Conservation (phyloP, 2,113 vertebrate species). For the Haplochromis vanheusdeni region DNA sequence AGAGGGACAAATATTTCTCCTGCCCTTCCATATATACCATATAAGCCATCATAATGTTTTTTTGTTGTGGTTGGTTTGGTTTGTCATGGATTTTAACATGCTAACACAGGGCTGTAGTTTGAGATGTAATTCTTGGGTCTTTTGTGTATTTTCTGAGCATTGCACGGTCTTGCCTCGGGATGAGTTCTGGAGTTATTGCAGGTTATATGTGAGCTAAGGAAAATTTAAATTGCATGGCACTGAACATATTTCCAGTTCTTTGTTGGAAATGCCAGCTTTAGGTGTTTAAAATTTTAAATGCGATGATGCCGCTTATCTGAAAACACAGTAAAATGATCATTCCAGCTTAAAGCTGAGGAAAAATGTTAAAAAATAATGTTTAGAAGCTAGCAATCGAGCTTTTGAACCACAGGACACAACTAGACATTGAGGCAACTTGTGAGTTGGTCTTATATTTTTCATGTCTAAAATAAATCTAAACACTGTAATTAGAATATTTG, state of each 20-base stretch:
- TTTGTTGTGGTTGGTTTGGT: background rate
- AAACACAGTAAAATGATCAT: background rate
- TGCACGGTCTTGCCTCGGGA: background rate
- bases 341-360: background rate
- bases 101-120: background rate
- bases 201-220: background rate
- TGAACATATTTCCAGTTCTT: background rate
- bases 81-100: background rate
- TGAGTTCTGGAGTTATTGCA: background rate
- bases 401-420: background rate
- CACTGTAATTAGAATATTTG: background rate
- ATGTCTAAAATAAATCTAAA: background rate
- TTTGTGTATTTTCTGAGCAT: background rate
- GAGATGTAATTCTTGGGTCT: background rate
- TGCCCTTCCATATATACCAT: background rate
- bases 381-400: background rate
- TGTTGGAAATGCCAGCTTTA: background rate
- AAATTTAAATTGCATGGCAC: background rate
- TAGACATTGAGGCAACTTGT: background rate
- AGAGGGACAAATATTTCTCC: background rate
- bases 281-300: background rate
- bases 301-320: accelerated
- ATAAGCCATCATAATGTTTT: accelerated
- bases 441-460: background rate
- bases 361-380: background rate